Percentiles rank a stretch among this genome's conserved stretches.
These are phyloP conservation scores for Myotis planiceps DNA, from an alignment of 2,797 vertebrate genomes.

Conservation along the genomic window DNA sequence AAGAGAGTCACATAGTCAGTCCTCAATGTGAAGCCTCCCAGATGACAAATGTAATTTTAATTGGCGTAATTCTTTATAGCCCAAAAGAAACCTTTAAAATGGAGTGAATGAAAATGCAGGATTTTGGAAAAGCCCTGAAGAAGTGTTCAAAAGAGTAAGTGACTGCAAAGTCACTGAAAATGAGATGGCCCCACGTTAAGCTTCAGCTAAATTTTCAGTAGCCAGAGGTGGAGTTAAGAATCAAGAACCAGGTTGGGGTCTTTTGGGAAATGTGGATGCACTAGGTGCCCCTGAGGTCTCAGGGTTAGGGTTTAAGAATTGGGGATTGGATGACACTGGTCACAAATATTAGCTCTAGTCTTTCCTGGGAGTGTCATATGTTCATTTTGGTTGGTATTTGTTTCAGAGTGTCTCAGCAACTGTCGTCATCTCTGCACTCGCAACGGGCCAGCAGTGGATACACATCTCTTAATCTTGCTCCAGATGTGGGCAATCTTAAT, in stretches of 20 bases:
- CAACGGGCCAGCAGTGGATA: background rate
- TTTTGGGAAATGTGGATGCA: background rate
- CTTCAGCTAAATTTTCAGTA: slow-evolving; percentile 23
- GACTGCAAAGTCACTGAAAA: background rate
- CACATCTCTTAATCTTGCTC: background rate
- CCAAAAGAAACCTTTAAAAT: slow-evolving; percentile 53
- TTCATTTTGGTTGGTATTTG: background rate
- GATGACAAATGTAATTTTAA: slow-evolving; percentile 57
- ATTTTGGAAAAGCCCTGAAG: slow-evolving; percentile 51
- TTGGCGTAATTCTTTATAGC: slow-evolving; percentile 57
- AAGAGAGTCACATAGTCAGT: background rate
- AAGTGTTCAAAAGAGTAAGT: slow-evolving; percentile 39
- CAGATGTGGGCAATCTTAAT: background rate
- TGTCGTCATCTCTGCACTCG: background rate
- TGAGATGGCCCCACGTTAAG: slow-evolving; percentile 19
- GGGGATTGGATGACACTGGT: background rate
- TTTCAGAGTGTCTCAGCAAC: slow-evolving; percentile 18
- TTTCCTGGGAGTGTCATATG: background rate
- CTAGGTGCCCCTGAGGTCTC: background rate
- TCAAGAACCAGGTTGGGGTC: background rate
- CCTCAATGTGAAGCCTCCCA: slow-evolving; percentile 36
- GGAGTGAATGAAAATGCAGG: slow-evolving; percentile 56
- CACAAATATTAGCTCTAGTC: background rate
- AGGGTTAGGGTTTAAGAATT: background rate
- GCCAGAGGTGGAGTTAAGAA: background rate